phyloP scores from a whole-genome alignment of 2,888 invertebrate species.

The Phaedon cochleariae region DNA sequence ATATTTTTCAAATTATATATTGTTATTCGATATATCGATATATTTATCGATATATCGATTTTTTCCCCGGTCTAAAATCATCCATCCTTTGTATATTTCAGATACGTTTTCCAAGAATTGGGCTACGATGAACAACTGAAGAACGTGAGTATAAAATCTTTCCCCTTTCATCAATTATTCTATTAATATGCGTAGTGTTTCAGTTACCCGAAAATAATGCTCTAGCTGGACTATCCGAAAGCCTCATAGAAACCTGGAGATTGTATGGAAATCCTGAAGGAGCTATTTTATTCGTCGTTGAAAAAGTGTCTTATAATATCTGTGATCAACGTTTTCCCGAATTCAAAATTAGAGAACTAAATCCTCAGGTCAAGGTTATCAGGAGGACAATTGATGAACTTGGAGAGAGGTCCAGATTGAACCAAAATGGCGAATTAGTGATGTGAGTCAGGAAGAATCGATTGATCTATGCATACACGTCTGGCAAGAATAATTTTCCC shows the following conservation, averaged over 20 bases:
- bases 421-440: constrained; percentile 64
- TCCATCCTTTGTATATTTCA: too few species aligned
- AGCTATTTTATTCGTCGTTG: constrained; percentile 87
- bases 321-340: constrained; percentile 95
- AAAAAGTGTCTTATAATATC: constrained; percentile 89
- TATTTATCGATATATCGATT: too few species aligned
- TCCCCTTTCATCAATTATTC: not conserved
- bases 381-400: constrained; percentile 81
- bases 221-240: constrained; percentile 79
- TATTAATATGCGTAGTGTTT: constrained; percentile 4
- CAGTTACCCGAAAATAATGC: constrained; percentile 83
- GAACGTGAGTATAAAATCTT: constrained; percentile 71
- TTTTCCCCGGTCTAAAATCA: too few species aligned
- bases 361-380: constrained; percentile 75
- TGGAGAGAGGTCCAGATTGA: constrained; percentile 64
- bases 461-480: too few species aligned
- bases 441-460: constrained; percentile 40
- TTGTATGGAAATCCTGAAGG: constrained; percentile 76
- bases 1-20: too few species aligned
- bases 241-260: constrained; percentile 88
- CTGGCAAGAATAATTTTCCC: too few species aligned
- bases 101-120: constrained; percentile 78
- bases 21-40: too few species aligned
- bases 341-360: constrained; percentile 80
- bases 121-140: constrained; percentile 71